Evolutionary conservation across 1,140 invertebrate species (phyloP), one percentile per base, ranked within the genome.

Genomic region (Camponotus pennsylvanicus): DNA sequence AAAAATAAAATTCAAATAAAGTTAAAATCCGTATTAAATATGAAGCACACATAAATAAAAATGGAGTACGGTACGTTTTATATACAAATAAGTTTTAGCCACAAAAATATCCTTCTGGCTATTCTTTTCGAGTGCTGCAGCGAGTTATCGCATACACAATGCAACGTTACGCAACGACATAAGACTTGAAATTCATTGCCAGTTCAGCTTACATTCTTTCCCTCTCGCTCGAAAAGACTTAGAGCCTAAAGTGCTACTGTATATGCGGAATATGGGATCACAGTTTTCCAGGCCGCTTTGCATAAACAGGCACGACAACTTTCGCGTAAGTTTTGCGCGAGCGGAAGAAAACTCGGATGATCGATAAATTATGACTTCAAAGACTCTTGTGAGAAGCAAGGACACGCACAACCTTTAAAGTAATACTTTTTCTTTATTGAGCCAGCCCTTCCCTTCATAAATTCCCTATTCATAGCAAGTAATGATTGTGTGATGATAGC

Each of bases 111-210:
- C 40, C 27, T 69, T 57, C 0, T 3, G 21, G 21, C 2, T 9
- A 69, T 15, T 78, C 61, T 32, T 27, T 37, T 69, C 32, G 2
- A 79, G 13, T 15, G 63, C n/a, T 79, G 42, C 76, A 71, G 40
- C 67, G 67, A 45, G 52, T 67, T 80, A 59, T 21, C n/a, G 1
- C 52, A 45, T 69, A 69, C 55, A 57, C 45, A 52, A 52, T 52
- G 15, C 52, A 34, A 32, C 64, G 40, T 87, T 88, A 87, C 66
- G 86, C 87, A 88, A 88, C 82, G 55, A 45, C 52, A 27, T 73
- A 57, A 52, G 69, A 55, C 79, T 86, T 89, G 80, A 88, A 86
- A 89, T 89, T 88, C 87, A 88, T 88, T 88, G 82, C 61, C 61
- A 49, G 32, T n/a, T 18, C 18, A 55, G 61, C 86, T 77, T 77